These are phyloP conservation scores for Bradypodion pumilum DNA, from an alignment of 2,797 vertebrate genomes.

Conservation along the genomic window DNA sequence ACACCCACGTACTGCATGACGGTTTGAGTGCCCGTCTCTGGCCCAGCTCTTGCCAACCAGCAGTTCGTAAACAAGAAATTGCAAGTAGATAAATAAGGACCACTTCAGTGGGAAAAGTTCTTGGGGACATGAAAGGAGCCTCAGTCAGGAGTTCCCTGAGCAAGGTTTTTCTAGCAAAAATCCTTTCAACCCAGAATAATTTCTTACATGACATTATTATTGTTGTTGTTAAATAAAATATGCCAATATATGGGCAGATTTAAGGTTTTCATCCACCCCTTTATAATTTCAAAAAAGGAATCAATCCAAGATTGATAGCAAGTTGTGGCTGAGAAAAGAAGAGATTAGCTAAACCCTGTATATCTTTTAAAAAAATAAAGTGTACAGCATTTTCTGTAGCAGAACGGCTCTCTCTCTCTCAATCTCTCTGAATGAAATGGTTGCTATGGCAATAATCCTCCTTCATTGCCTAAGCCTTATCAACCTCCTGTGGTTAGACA, in stretches of 20 bases:
- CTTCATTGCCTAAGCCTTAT: slow-evolving; percentile 45
- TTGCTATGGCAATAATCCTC: slow-evolving; percentile 70
- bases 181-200: too few species aligned
- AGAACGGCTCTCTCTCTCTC: background rate
- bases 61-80: too few species aligned
- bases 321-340: background rate
- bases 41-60: too few species aligned
- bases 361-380: background rate
- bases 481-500: slow-evolving; percentile 40
- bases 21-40: too few species aligned
- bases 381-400: slow-evolving; percentile 41
- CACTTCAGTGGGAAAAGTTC: too few species aligned
- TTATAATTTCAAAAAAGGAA: background rate
- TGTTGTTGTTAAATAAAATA: too few species aligned
- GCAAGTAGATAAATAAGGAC: too few species aligned
- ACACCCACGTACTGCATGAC: too few species aligned
- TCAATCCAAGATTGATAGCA: background rate
- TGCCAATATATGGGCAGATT: background rate
- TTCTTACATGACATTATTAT: too few species aligned
- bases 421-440: slow-evolving; percentile 48
- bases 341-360: background rate
- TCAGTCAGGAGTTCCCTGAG: too few species aligned
- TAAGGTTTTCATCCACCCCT: background rate
- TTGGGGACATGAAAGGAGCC: too few species aligned
- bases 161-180: too few species aligned